These are phyloP conservation scores for Prunella strophiata DNA, from an alignment of 2,797 vertebrate species.

Conservation along the genomic window DNA sequence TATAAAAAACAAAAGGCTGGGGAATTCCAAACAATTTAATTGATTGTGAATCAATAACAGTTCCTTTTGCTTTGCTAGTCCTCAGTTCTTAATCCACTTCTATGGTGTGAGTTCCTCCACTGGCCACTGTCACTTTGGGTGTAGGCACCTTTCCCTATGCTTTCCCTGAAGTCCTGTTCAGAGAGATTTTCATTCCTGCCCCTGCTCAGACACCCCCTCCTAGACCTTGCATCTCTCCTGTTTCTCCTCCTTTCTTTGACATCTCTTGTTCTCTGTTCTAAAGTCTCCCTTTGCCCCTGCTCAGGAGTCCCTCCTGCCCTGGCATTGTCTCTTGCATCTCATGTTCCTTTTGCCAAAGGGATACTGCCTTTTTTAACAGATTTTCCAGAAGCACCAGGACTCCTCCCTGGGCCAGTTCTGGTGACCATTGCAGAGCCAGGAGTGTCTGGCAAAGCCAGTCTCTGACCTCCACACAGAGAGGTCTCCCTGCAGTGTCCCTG, in stretches of 20 bases:
- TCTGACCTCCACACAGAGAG: fast-evolving
- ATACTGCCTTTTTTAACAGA: no score
- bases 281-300: not conserved
- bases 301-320: not conserved
- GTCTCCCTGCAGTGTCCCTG: not conserved
- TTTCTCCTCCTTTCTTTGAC: not conserved
- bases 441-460: not conserved
- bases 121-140: not conserved
- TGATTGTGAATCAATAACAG: not conserved
- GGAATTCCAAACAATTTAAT: not conserved
- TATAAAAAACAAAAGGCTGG: not conserved
- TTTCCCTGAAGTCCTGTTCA: not conserved
- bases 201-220: not conserved
- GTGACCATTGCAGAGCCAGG: no score
- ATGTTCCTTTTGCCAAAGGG: not conserved
- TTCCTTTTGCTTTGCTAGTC: not conserved
- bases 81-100: not conserved
- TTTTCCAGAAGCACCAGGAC: no score
- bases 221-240: not conserved
- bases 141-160: not conserved
- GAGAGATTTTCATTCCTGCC: not conserved
- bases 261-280: not conserved
- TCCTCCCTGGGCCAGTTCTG: no score
- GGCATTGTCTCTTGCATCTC: no score
- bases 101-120: not conserved